Percentiles rank a stretch among this genome's conserved stretches.
These are phyloP conservation scores for Pristionchus exspectatus DNA, from an alignment of 2,888 invertebrate species.

Conservation along the genomic window DNA sequence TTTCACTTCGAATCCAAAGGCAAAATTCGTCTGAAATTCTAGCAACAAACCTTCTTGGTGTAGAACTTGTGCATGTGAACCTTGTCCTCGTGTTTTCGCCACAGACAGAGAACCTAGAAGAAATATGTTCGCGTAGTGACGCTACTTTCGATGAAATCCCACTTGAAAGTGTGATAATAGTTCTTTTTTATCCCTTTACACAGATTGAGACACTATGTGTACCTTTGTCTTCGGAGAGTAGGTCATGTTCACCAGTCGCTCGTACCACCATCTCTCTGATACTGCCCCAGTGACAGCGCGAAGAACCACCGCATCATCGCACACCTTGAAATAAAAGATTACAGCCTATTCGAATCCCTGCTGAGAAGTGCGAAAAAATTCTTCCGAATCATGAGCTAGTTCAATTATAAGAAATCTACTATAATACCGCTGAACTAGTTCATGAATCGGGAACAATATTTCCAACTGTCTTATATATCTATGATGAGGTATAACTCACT, in stretches of 20 bases:
- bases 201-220: too few relatives aligned
- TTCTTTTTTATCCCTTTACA: not conserved
- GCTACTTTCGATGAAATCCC: not conserved
- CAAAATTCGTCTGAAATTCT: too few relatives aligned
- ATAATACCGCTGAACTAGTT: too few relatives aligned
- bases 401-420: too few relatives aligned
- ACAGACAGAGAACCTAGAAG: slow-evolving; percentile 91
- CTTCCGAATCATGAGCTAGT: too few relatives aligned
- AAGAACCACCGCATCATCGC: slow-evolving; percentile 90
- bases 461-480: too few relatives aligned
- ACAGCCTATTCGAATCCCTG: not conserved
- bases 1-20: too few relatives aligned
- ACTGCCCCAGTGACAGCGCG: slow-evolving; percentile 82
- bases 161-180: not conserved
- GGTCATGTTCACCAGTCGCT: slow-evolving; percentile 98
- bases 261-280: slow-evolving; percentile 94
- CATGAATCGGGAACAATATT: too few relatives aligned
- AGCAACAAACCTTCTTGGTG: slow-evolving; percentile 90
- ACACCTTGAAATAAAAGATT: slow-evolving; percentile 82
- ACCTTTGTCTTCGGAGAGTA: slow-evolving; percentile 93
- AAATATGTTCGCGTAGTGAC: not conserved
- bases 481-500: slow-evolving; percentile 73
- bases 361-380: too few relatives aligned
- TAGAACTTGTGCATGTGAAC: slow-evolving; percentile 98
- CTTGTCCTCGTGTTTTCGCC: slow-evolving; percentile 90